phyloP scores from a whole-genome alignment of 2,888 invertebrate species.

The Nephrotoma guestfalica region DNA sequence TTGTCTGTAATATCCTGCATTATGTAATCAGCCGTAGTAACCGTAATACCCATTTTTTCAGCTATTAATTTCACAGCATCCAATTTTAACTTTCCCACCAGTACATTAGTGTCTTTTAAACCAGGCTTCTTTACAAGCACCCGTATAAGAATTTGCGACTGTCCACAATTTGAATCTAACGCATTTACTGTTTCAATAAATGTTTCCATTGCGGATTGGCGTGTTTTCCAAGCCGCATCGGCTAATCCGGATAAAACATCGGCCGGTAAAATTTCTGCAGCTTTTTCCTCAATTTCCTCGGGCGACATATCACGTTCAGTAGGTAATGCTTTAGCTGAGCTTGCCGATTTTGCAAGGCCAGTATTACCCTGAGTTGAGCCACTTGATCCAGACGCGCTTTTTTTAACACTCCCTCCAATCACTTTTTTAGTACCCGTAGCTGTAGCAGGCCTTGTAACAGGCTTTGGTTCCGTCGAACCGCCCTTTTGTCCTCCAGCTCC shows the following conservation, averaged over 20 bases:
- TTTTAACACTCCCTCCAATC: constrained; percentile 13
- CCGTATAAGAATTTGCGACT: constrained; percentile 59
- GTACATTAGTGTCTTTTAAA: constrained; percentile 74
- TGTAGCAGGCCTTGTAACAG: constrained; percentile 25
- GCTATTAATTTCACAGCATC: constrained; percentile 67
- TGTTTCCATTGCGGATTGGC: constrained; percentile 61
- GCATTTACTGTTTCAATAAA: constrained; percentile 45
- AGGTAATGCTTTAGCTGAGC: constrained; percentile 26
- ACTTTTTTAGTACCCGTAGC: constrained; percentile 19
- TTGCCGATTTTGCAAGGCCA: constrained; percentile 22
- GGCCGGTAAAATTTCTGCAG: constrained; percentile 46
- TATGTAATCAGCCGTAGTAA: constrained; percentile 58
- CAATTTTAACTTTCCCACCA: constrained; percentile 69
- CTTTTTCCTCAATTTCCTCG: constrained; percentile 65
- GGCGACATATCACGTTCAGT: constrained; percentile 51
- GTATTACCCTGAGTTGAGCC: constrained; percentile 11
- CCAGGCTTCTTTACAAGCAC: constrained; percentile 72
- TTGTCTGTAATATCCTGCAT: constrained; percentile 71
- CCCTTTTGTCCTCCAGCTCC: constrained; percentile 20
- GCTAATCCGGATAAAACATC: constrained; percentile 51
- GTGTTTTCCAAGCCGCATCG: constrained; percentile 75
- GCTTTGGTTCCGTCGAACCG: constrained; percentile 23
- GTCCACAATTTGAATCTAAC: constrained; percentile 44
- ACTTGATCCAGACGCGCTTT: constrained; percentile 12
- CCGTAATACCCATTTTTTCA: constrained; percentile 56